Evolutionary conservation across 2,888 invertebrate genomes (phyloP).

Genomic region (Himalopsyche kuldschensis): DNA sequence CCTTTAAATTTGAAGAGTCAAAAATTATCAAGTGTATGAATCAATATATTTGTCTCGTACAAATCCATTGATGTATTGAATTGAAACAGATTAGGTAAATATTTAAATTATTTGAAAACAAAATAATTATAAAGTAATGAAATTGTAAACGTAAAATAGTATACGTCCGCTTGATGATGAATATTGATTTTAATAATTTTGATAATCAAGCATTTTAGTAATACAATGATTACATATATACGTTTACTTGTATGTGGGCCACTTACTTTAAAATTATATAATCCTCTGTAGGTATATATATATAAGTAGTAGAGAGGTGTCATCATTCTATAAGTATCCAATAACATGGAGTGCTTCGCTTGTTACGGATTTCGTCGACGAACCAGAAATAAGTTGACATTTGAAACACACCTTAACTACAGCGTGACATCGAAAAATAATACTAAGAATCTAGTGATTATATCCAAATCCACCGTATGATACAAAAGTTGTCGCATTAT

Average conservation of each 20-base stretch:
- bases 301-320: not conserved
- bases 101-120: no score
- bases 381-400: slow-evolving; percentile 20
- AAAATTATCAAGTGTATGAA: no score
- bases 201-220: no score
- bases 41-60: no score
- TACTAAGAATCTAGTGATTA: not conserved
- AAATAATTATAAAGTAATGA: no score
- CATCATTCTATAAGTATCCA: slow-evolving; percentile 3
- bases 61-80: no score
- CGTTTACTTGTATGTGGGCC: slow-evolving; percentile 5
- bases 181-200: no score
- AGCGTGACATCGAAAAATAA: not conserved
- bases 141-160: no score
- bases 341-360: slow-evolving; percentile 7
- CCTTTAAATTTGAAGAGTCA: no score
- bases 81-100: no score
- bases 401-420: slow-evolving; percentile 1
- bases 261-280: not conserved
- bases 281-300: not conserved
- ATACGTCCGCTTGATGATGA: no score
- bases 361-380: slow-evolving; percentile 8
- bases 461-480: not conserved
- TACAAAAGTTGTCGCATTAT: not conserved
- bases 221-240: slow-evolving; percentile 35